Base-by-base conservation (phyloP, 2,797 vertebrate genomes). In the Lepilemur ruficaudatus region DNA sequence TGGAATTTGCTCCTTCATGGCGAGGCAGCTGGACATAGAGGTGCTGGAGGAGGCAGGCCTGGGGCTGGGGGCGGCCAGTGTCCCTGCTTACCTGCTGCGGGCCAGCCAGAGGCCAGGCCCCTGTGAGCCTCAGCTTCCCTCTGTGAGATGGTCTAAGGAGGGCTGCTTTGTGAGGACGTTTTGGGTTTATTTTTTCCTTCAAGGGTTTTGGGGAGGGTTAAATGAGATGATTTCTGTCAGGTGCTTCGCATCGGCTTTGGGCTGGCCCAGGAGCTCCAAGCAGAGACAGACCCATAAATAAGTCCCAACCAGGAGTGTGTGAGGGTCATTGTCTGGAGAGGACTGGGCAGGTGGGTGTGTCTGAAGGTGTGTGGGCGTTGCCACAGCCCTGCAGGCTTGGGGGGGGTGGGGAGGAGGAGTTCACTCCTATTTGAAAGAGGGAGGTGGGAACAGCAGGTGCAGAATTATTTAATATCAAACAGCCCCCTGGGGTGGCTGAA, bases 11-110 rank as follows among this genome's bases (percentile, higher is more conserved):
- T 50, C 11, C 46, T 25, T 46, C 59, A 0, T 28, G 48, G n/a
- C 22, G 52, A 57, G 35, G 46, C 35, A 35, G 50, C 48, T 81
- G 43, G 12, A 48, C 32, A 4, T 5, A 8, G 70, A 35, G 76
- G n/a, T 23, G 38, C 38, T 22, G 32, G 88, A 23, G 32, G 9
- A 38, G 59, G 1, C 32, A 11, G 48, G 57, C 46, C 72, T 17
- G 30, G 61, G 48, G 22, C 20, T 57, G 22, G 32, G 8, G 20
- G n/a, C 38, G 17, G 20, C 50, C 0, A 0, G 52, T 5, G 1
- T 3, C 52, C 46, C 32, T 32, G 5, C 46, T 70, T 7, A 35
- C 43, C 67, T 41, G 22, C 30, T 12, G 9, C 3, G n/a, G 81
- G n/a, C 43, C 0, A 12, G 59, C 43, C 32, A 10, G 32, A 61